Base-by-base conservation (phyloP, 2,113 vertebrate species). In the Oryzias melastigma region DNA sequence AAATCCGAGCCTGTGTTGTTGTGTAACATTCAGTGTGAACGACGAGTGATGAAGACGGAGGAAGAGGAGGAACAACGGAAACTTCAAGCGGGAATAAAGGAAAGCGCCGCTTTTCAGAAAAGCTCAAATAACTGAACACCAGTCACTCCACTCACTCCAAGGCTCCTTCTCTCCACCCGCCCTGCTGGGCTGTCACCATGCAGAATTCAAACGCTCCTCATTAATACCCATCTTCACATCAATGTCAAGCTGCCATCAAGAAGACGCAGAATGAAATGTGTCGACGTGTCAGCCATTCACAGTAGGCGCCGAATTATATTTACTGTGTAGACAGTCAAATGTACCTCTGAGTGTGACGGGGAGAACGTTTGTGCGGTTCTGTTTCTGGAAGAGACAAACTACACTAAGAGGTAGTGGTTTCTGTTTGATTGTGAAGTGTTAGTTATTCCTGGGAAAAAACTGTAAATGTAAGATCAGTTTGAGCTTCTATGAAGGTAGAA, bases 171-270 rank as follows among this genome's bases (percentile, higher is more conserved):
- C 48, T 60, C 62, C 43, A 53, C 69, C 70, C 56, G 4, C 48
- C 71, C 55, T 25, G 49, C 79, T 74, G 74, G 20, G 78, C 78
- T 70, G 78, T 70, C 78, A 67, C 58, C 53, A 62, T 27, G 52
- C 44, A 61, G 55, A 65, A 71, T 53, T 71, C 62, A 70, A 73
- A 51, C 56, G 24, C 75, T 55, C 64, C 60, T 68, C 59, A 58
- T 73, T 74, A 67, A 64, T 68, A 65, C 62, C 71, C 62, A 70
- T 50, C 58, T 70, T 67, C 50, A 63, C 60, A 43, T 58, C 68
- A 56, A 70, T 53, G 58, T 69, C 69, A 65, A 50, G 55, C 18
- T 53, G 3, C 42, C 13, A 51, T 48, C 47, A 51, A 25, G 51
- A 41, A 5, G 7, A 52, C 52, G 17, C 5, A 22, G 24, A 19